phyloP scores from a whole-genome alignment of 2,797 vertebrate species.

The Coranthus polyacanthus region DNA sequence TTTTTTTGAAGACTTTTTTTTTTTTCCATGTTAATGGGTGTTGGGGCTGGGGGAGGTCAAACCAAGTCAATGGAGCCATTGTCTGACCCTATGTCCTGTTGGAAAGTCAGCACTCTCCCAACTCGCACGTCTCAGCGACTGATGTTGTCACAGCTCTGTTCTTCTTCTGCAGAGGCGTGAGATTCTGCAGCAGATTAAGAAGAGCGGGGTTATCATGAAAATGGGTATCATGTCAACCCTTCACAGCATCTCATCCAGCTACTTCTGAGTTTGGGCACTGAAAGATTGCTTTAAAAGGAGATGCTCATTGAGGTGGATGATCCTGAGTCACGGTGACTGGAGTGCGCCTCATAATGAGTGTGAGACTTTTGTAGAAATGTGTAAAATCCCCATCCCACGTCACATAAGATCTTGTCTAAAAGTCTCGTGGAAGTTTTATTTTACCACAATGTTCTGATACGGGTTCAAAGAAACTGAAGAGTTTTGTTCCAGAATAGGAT shows the following conservation, averaged over 20 bases:
- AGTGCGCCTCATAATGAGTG: too few species aligned
- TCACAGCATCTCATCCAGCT: too few species aligned
- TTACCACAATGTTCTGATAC: conserved; percentile 53
- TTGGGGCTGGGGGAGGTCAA: conserved; percentile 56
- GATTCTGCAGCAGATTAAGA: conserved; percentile 17
- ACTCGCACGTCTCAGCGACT: conserved; percentile 40
- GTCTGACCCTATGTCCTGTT: conserved; percentile 52
- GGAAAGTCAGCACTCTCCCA: conserved; percentile 49
- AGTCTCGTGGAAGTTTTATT: conserved; percentile 21
- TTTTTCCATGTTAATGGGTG: conserved; percentile 61
- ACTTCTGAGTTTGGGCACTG: too few species aligned
- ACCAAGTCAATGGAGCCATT: conserved; percentile 72
- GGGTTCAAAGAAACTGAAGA: conserved; percentile 51
- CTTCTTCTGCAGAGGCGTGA: conserved; percentile 13
- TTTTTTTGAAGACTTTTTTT: conserved; percentile 55
- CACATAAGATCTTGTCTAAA: too few species aligned
- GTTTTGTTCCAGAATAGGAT: conserved; percentile 51
- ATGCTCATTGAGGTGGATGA: conserved; percentile 9
- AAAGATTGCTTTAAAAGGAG: background rate
- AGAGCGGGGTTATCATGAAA: too few species aligned
- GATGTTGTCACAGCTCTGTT: conserved; percentile 43
- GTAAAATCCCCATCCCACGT: background rate
- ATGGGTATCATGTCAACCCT: too few species aligned
- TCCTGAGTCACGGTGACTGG: conserved; percentile 2
- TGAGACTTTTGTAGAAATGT: conserved; percentile 30